Evolutionary conservation across 2,797 vertebrate species (phyloP), one percentile per base, ranked within the genome.

Genomic region (Phaenicophaeus curvirostris): DNA sequence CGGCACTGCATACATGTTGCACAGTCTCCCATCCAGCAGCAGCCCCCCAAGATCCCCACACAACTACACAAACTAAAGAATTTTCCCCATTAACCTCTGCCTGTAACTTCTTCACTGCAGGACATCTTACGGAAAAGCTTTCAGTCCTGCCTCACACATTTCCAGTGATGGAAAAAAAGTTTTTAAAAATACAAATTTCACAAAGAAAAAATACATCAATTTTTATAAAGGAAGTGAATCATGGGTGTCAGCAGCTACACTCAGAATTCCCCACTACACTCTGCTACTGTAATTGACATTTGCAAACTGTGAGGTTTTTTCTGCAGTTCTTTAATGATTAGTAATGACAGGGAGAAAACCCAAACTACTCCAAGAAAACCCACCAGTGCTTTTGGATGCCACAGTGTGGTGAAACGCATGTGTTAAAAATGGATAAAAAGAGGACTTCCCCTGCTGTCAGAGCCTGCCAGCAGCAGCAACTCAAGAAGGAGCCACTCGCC

Each of bases 401-500:
- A 69, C 28, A 62, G 61, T 15, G 35, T 20, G 39, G n/a, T 39
- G 15, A 63, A 83, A 68, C 4, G 18, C 4, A 11, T 15, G 13
- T 44, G 20, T 28, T 28, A 18, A 50, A 55, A n/a, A 31, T 14
- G 12, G 6, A 11, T 27, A 46, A 53, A 44, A 69, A 37, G 13
- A 69, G 4, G 23, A 44, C n/a, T 35, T 87, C 4, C 5, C 8
- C 44, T 55, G 39, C 16, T 2, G 3, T 16, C 1, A 2, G 31
- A 79, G 30, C 0, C 3, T 84, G 28, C 12, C 41, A 63, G 37
- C 12, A 10, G 25, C 58, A 79, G 66, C 39, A 74, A 39, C 9
- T 5, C 2, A 0, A 62, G 53, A 62, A 0, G 1, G 7, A 89
- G 42, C 13, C 1, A 0, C 67, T 51, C 81, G 51, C 8, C 21